These are phyloP conservation scores for Regulus satrapa DNA, from an alignment of 2,113 vertebrate species.

Conservation along the genomic window DNA sequence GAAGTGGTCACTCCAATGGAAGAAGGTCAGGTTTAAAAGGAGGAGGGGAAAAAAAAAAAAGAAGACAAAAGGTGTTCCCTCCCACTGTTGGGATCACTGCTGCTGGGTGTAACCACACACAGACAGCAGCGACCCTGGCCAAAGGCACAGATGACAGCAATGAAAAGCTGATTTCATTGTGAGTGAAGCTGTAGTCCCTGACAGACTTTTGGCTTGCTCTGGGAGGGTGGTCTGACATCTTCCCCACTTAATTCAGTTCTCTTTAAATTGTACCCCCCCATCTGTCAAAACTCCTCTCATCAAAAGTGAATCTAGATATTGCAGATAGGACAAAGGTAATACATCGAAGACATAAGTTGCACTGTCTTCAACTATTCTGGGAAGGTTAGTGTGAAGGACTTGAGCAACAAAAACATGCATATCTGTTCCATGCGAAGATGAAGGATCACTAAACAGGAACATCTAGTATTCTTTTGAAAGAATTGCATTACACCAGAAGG, in stretches of 20 bases:
- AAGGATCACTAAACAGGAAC: slow-evolving; percentile 61
- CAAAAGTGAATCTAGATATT: not conserved
- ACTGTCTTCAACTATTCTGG: slow-evolving; percentile 42
- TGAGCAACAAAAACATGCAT: not conserved
- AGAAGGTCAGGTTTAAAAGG: slow-evolving; percentile 32
- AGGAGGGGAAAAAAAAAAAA: not conserved
- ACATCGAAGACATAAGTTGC: slow-evolving; percentile 5
- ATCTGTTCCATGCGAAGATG: slow-evolving; percentile 55
- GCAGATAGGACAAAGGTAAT: not conserved
- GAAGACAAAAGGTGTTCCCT: not conserved
- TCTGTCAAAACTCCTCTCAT: slow-evolving; percentile 15
- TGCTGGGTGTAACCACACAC: not conserved
- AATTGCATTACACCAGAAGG: slow-evolving; percentile 64
- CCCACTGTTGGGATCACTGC: not conserved
- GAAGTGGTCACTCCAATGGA: not conserved
- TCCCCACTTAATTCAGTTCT: not conserved
- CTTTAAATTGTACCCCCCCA: not conserved
- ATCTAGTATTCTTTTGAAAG: slow-evolving; percentile 64
- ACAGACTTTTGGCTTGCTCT: not conserved
- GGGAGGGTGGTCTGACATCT: not conserved
- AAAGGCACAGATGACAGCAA: accelerated
- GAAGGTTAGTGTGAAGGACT: not conserved
- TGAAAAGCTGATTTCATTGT: not conserved
- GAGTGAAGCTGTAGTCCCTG: not conserved
- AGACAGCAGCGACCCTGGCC: not conserved